Conservation (phyloP, 2,113 vertebrate species). For the Dicentrarchus labrax region DNA sequence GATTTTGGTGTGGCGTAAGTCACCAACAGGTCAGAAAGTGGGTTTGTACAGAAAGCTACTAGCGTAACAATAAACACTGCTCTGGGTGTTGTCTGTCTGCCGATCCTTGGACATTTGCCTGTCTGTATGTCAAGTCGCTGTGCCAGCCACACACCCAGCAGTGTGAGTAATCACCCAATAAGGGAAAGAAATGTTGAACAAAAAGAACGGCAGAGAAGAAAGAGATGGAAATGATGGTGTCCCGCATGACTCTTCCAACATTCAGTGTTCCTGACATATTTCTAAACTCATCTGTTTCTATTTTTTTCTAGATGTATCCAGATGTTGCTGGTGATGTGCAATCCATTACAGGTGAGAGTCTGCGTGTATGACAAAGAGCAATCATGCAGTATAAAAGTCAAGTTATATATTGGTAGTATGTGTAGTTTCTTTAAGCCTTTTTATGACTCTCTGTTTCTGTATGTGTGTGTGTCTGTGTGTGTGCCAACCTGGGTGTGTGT, state of each 20-base stretch:
- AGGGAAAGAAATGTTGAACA: conserved; percentile 72
- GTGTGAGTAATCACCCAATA: conserved; percentile 72
- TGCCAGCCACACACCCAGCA: conserved; percentile 70
- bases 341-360: conserved; percentile 85
- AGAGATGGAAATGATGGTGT: conserved; percentile 76
- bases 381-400: conserved; percentile 16
- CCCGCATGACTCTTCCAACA: conserved; percentile 61
- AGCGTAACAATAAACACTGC: conserved; percentile 72
- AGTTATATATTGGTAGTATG: conserved; percentile 10
- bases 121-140: conserved; percentile 64
- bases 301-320: conserved; percentile 84
- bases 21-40: conserved; percentile 69
- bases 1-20: conserved; percentile 73
- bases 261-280: conserved; percentile 65
- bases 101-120: conserved; percentile 72
- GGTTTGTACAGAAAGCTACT: conserved; percentile 64
- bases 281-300: conserved; percentile 70
- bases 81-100: conserved; percentile 76
- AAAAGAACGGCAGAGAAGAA: conserved; percentile 63
- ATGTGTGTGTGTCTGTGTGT: background rate
- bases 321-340: conserved; percentile 88
- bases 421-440: conserved; percentile 9
- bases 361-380: conserved; percentile 23
- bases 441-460: background rate
- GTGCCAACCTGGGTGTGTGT: conserved; percentile 25